Evolutionary conservation across 2,113 vertebrate genomes (phyloP).

Genomic region (Hypocryptadius cinnamomeus): DNA sequence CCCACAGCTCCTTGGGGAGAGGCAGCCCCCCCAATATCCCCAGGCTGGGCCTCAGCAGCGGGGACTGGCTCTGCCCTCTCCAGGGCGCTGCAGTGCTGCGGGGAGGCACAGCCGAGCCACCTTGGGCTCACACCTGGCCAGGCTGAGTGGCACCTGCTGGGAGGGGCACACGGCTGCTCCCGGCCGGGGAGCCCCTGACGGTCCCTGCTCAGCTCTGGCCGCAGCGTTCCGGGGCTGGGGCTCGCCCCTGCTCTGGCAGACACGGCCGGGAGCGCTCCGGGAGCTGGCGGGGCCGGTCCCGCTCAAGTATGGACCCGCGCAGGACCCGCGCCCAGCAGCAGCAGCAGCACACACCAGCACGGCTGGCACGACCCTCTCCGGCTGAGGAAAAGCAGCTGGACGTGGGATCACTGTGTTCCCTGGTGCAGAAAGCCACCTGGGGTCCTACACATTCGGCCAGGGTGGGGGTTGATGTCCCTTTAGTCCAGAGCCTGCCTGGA

Average conservation of each 20-base stretch:
- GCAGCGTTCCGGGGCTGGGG: too few relatives aligned
- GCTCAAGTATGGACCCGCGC: too few relatives aligned
- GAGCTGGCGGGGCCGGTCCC: too few relatives aligned
- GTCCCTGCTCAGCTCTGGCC: background rate
- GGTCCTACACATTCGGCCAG: accelerated
- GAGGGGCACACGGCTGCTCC: background rate
- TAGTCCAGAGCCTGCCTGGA: background rate
- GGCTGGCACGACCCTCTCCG: background rate
- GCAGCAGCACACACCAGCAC: background rate
- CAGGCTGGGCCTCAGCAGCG: background rate
- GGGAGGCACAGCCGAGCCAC: accelerated
- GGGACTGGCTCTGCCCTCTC: background rate
- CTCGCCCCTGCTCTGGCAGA: background rate
- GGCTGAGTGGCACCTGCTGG: accelerated
- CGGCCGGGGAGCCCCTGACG: accelerated
- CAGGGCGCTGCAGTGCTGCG: too few relatives aligned
- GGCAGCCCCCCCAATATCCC: background rate
- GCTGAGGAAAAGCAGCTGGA: background rate
- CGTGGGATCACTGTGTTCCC: background rate
- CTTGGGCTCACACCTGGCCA: background rate
- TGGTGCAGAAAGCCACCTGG: background rate
- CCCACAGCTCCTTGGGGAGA: background rate
- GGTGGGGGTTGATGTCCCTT: background rate
- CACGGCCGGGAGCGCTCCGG: too few relatives aligned
- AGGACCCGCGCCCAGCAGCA: too few relatives aligned